Evolutionary conservation across 1,140 invertebrate genomes (phyloP), one percentile per base, ranked within the genome.

Genomic region (Pseudomyrmex concolor): DNA sequence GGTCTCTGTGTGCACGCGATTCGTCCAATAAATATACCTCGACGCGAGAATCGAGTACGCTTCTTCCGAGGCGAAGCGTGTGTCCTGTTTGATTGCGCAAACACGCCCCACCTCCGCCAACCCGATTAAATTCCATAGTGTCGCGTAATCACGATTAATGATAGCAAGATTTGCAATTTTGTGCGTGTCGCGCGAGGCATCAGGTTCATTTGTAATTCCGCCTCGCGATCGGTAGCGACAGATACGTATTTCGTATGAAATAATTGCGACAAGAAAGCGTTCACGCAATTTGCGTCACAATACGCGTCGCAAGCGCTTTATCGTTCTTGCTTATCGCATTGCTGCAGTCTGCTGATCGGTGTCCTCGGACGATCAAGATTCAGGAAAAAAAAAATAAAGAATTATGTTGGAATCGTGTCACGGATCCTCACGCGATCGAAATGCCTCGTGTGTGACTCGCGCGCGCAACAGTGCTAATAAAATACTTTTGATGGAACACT

Each of bases 301-400:
- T 57, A 48, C 7, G 54, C 43, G 34, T 70, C 19, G 63, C 19
- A 25, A 73, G 57, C 43, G 71, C 43, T 78, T 15, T 78, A 68
- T 78, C 64, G 54, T 57, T 71, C 19, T 71, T 59, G 85, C 86
- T 84, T 86, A 87, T 86, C 71, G 73, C 67, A 57, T 22, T 2
- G 50, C 34, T 25, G 66, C 64, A 78, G 57, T 78, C 64, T 15
- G 19, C n/a, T 43, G 43, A 80, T 80, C 74, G 50, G 15, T 55
- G 62, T 67, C 19, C 74, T 68, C 54, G 19, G 34, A 10, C 19
- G 43, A 80, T 80, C 66, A 71, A 80, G 76, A 80, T 80, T 57
- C 15, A 60, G 54, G 43, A 34, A 22, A 48, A 48, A 70, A 54
- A 51, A 34, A 19, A 57, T 68, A 78, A 60, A 71, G 66, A 70